Evolutionary conservation across 1,140 invertebrate genomes (phyloP), one percentile per base, ranked within the genome.

Genomic region (Caerostris darwini): DNA sequence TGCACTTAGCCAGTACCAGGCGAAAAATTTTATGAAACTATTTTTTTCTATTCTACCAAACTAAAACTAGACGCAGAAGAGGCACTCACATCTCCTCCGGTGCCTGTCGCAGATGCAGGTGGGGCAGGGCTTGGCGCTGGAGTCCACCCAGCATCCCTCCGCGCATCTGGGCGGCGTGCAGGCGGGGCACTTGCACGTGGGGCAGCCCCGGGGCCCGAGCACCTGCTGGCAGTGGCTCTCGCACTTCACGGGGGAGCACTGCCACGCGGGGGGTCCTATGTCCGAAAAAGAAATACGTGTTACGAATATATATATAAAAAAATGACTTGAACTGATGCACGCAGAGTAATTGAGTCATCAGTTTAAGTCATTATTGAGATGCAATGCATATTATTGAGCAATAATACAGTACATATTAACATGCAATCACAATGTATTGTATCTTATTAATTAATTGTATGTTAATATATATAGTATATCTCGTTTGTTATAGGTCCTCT

Each of bases 201-300:
- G 81, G 34, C 91, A 93, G 17, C 91, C 91, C 5, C 86, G 34
- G 61, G 12, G 10, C 19, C 90, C 77, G 3, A 61, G 7, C 6
- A 56, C 71, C 10, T 82, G 17, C 6, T 77, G 17, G 58, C 90
- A 92, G 3, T 53, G 50, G 3, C 6, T 19, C 7, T 64, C 59
- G 67, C 90, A 92, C 10, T 92, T 81, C 7, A 92, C 90, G 2
- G 90, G 90, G 61, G 90, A 5, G 7, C 90, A 92, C 12, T 92
- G 77, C 2, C 50, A 5, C 12, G 34, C 71, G 14, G 71, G 12
- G 3, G 34, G 7, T 12, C 8, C 71, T 77, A 3, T 7, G 10
- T 3, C 3, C 58, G 58, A 10, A 59, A n/a, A 59, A 7, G 10
- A 59, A 59, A 6, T 7, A 10, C 10, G 58, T 7, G 58, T 59